A percentile compares a stretch with the other conserved stretches of the same genome.
phyloP scores from a whole-genome alignment of 2,888 invertebrate species.

The Drosophila mercatorum region DNA sequence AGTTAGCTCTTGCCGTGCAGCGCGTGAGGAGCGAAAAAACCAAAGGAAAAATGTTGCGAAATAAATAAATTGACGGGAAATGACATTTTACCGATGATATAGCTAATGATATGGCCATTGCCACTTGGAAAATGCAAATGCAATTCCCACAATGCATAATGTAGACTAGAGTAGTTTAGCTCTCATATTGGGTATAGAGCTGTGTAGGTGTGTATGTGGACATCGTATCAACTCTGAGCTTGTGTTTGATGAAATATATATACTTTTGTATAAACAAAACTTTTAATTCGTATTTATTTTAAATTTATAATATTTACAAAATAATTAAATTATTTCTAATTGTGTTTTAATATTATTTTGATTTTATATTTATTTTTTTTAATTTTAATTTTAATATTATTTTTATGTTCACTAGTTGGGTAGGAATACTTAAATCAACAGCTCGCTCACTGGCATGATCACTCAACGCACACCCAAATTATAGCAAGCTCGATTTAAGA shows the following conservation, averaged over 20 bases:
- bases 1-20: constrained; percentile 15
- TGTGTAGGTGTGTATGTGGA: too few relatives aligned
- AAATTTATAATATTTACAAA: too few relatives aligned
- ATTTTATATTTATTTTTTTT: too few relatives aligned
- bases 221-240: too few relatives aligned
- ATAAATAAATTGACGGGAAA: constrained; percentile 63
- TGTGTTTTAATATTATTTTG: too few relatives aligned
- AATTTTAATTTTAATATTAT: too few relatives aligned
- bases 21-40: constrained; percentile 8
- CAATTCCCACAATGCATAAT: constrained; percentile 1
- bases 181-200: not conserved
- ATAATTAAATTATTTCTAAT: too few relatives aligned
- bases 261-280: too few relatives aligned
- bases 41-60: constrained; percentile 45
- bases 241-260: too few relatives aligned
- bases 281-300: too few relatives aligned
- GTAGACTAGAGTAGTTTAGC: not conserved
- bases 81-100: constrained; percentile 68
- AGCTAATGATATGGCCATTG: constrained; percentile 62
- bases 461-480: not conserved
- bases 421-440: not conserved
- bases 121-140: not conserved
- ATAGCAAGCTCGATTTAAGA: not conserved
- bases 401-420: not conserved
- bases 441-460: not conserved